Conservation (phyloP, 2,888 invertebrate genomes). For the Nasonovia ribisnigri region DNA sequence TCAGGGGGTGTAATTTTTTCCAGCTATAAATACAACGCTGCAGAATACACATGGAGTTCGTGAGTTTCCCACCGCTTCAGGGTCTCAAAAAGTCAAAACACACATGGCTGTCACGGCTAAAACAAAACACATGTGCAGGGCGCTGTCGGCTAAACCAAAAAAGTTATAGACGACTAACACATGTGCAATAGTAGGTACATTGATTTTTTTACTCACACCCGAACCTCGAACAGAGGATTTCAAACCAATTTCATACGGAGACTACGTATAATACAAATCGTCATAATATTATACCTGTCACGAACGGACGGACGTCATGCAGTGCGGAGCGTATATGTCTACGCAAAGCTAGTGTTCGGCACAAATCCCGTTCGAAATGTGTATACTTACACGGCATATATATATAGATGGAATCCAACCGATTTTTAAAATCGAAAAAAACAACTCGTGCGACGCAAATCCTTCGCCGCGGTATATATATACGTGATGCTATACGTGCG, state of each 20-base stretch:
- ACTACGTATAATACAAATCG: not conserved
- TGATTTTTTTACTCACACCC: not conserved
- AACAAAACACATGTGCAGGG: not conserved
- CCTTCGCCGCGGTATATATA: not conserved
- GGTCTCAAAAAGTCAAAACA: not conserved
- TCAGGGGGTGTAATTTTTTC: not conserved
- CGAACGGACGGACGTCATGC: not conserved
- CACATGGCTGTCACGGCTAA: not conserved
- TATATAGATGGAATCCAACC: not conserved
- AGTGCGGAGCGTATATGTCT: not conserved
- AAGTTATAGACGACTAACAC: not conserved
- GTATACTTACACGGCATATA: no score
- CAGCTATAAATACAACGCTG: not conserved
- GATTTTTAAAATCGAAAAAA: constrained; percentile 31
- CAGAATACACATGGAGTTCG: not conserved
- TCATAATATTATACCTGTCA: not conserved
- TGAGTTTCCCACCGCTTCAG: not conserved
- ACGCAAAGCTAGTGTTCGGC: not conserved
- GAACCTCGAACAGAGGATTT: not conserved
- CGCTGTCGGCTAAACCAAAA: not conserved
- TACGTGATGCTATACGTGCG: not conserved
- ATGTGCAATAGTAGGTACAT: not conserved
- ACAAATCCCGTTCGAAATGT: not conserved
- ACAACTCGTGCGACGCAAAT: not conserved
- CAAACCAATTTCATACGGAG: not conserved